A percentile compares a stretch with the other conserved stretches of the same genome.
phyloP scores from a whole-genome alignment of 2,797 vertebrate genomes.

The Centroberyx gerrardi region DNA sequence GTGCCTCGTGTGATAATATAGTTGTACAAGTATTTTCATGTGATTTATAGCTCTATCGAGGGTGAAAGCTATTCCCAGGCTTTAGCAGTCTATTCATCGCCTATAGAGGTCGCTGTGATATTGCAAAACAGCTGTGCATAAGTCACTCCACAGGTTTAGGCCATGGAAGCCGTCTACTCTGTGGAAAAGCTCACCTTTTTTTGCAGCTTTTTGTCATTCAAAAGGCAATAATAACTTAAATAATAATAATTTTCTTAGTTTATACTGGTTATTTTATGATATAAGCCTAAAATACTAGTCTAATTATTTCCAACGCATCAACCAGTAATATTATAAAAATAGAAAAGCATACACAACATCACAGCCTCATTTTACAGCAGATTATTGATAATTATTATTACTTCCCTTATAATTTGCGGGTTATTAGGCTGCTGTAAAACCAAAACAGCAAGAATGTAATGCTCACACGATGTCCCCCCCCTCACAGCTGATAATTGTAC shows the following conservation, averaged over 20 bases:
- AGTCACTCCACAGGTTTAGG: slow-evolving; percentile 72
- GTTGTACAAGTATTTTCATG: slow-evolving; percentile 18
- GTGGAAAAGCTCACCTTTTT: slow-evolving; percentile 55
- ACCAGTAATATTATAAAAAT: not conserved
- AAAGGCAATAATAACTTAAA: slow-evolving; percentile 16
- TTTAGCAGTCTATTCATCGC: slow-evolving; percentile 29
- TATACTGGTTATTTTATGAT: not conserved
- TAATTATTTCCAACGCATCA: not conserved
- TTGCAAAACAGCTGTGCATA: slow-evolving; percentile 69
- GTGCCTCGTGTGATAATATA: slow-evolving; percentile 22
- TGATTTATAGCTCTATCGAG: slow-evolving; percentile 46
- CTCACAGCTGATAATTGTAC: slow-evolving; percentile 39
- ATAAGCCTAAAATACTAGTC: not conserved
- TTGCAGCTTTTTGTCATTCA: slow-evolving; percentile 43
- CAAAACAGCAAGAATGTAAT: not conserved
- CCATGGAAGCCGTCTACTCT: slow-evolving; percentile 41
- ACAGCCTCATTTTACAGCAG: not conserved
- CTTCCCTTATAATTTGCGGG: not conserved
- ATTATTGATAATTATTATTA: not conserved
- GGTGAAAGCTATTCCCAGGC: slow-evolving; percentile 5
- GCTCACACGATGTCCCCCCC: not conserved
- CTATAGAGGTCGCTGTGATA: slow-evolving; percentile 89
- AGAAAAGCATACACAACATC: not conserved
- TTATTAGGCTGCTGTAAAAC: not conserved
- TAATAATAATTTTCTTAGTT: not conserved